Evolutionary conservation across 2,888 invertebrate species (phyloP).

Genomic region (Papilio elwesi): DNA sequence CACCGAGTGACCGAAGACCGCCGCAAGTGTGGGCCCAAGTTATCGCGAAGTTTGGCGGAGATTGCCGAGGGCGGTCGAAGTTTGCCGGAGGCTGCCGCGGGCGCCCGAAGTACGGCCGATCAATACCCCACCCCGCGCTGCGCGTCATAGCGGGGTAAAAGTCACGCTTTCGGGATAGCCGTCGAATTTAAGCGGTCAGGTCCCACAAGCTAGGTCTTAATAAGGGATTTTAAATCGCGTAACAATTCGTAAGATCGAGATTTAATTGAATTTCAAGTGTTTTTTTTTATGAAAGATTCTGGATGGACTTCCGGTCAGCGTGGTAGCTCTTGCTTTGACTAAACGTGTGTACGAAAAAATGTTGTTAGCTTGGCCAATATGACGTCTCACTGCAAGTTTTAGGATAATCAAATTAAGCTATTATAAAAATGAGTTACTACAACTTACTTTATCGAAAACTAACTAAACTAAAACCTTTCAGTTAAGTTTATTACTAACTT

Average conservation of each 20-base stretch:
- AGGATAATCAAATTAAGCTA: no score
- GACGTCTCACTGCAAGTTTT: no score
- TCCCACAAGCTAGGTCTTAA: constrained; percentile 57
- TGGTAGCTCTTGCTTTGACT: no score
- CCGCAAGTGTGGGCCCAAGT: constrained; percentile 68
- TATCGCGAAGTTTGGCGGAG: constrained; percentile 72
- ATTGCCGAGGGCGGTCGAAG: constrained; percentile 69
- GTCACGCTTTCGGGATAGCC: constrained; percentile 74
- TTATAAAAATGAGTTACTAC: no score
- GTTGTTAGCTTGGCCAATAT: no score
- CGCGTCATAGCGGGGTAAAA: constrained; percentile 81
- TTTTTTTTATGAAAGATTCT: neutral
- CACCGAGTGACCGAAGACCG: constrained; percentile 73
- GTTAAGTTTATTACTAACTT: no score
- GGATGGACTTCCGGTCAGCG: neutral
- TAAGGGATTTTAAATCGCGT: constrained; percentile 56
- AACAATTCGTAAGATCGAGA: constrained; percentile 30
- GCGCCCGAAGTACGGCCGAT: constrained; percentile 74
- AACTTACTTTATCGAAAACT: no score
- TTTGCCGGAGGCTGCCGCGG: constrained; percentile 69
- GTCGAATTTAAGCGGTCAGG: constrained; percentile 76
- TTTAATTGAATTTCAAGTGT: neutral
- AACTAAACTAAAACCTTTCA: no score
- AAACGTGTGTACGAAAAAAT: no score
- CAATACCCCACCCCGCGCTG: constrained; percentile 74